phyloP scores from a whole-genome alignment of 2,113 vertebrate species.

The Tetrax tetrax region DNA sequence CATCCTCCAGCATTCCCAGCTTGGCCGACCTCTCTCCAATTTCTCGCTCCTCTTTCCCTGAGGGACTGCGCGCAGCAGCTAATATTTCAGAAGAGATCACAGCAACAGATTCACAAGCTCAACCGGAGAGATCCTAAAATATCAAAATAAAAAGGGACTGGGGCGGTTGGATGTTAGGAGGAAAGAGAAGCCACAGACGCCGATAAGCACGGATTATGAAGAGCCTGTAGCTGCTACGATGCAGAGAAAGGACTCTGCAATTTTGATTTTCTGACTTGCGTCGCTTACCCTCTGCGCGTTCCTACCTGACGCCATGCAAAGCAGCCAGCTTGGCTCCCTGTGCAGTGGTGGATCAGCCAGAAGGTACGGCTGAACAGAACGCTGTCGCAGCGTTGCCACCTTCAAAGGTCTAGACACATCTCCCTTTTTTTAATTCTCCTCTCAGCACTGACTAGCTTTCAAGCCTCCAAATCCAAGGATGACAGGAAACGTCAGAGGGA shows the following conservation, averaged over 20 bases:
- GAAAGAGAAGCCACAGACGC: rapidly evolving
- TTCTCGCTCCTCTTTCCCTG: not conserved
- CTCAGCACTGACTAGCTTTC: not conserved
- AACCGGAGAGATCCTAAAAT: not conserved
- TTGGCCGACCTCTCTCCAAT: not conserved
- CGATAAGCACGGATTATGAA: rapidly evolving
- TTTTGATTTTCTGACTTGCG: not conserved
- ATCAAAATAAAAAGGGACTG: not conserved
- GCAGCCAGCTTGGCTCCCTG: not conserved
- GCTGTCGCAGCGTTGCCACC: rapidly evolving
- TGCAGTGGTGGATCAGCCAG: not conserved
- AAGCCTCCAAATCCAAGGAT: not conserved
- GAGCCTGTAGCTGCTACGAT: rapidly evolving
- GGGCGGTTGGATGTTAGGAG: rapidly evolving
- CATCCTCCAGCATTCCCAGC: not conserved
- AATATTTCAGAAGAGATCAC: not conserved
- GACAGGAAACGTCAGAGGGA: not conserved
- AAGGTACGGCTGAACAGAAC: not conserved
- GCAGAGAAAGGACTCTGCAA: not conserved
- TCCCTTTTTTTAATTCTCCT: not conserved
- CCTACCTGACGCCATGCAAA: not conserved
- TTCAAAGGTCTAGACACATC: not conserved
- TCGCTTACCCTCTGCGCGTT: not conserved
- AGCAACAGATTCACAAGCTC: not conserved
- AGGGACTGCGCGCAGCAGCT: not conserved